Base-by-base conservation (phyloP, 2,888 invertebrate genomes). In the Drosophila greeni region DNA sequence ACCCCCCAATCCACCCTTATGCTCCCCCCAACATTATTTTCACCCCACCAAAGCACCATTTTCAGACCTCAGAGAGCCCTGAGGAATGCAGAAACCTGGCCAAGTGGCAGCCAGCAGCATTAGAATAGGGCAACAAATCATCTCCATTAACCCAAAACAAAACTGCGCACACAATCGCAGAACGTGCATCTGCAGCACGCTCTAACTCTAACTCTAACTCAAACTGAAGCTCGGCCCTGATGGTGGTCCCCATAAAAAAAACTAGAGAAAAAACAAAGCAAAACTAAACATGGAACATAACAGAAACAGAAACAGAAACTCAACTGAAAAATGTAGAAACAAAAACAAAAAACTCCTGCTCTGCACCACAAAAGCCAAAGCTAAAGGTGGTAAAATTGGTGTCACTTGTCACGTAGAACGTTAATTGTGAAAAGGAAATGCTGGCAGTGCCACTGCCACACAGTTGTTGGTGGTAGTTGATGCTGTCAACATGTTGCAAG, bases 401-500 rank as follows among this genome's bases (percentile, higher is more conserved):
- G 85, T 85, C 85, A 85, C 85, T 84, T 85, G 85, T 82, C 85
- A 82, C 85, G 84, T 85, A 79, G 82, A 80, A 84, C 76, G 83
- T 79, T 84, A 84, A 85, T 85, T 84, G 81, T 79, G 76, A 81
- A 77, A 78, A 80, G 83, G 84, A 81, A 83, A 76, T 73, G 79
- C 65, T 71, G 71, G 55, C 49, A 36, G 23, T 26, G 48, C 7
- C 40, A 40, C 47, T 26, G 48, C 7, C 40, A 40, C 51, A 36
- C 53, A 43, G 66, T 23, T 51, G 54, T 23, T 51, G 54, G 24
- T 43, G 54, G 66, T 37, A 54, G 62, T 40, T 55, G 45, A 31
- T 58, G 65, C 48, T 64, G 76, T 66, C 82, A 82, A 69, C 79
- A 70, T 74, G 79, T 76, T 79, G 81, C 78, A 74, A 70, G 67